A percentile compares a stretch with the other conserved stretches of the same genome.
Evolutionary conservation across 2,113 vertebrate genomes (phyloP).

Genomic region (Sturnus vulgaris): DNA sequence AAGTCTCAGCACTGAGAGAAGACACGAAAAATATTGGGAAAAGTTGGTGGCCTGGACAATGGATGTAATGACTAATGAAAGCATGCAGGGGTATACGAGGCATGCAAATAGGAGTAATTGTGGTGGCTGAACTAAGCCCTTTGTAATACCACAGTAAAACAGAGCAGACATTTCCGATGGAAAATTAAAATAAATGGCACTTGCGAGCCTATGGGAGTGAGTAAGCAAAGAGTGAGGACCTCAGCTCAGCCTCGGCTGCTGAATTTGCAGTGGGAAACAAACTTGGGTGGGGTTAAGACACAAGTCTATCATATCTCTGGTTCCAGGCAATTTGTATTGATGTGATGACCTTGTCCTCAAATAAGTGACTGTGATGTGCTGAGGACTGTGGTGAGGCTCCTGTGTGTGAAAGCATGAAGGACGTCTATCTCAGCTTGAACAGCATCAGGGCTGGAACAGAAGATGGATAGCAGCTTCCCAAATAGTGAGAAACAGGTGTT

Average conservation of each 20-base stretch:
- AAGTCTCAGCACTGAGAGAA: neutral
- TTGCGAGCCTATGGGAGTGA: neutral
- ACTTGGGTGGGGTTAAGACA: neutral
- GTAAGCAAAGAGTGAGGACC: neutral
- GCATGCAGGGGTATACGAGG: neutral
- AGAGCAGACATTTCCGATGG: neutral
- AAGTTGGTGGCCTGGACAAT: neutral
- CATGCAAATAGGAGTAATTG: neutral
- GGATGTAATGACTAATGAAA: neutral
- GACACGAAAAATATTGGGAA: neutral
- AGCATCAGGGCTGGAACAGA: neutral
- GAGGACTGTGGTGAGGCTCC: neutral
- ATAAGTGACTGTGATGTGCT: neutral
- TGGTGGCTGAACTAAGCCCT: neutral
- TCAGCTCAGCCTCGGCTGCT: neutral
- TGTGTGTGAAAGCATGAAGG: neutral
- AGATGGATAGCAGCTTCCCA: neutral
- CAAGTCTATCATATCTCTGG: accelerated
- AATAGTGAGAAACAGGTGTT: neutral
- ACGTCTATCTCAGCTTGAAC: neutral
- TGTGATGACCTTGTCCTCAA: neutral
- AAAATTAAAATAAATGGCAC: neutral
- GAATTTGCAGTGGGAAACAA: neutral
- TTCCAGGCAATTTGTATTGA: neutral
- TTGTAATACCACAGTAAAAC: neutral